These are phyloP conservation scores for Crambe crambe DNA, from an alignment of 37 sponge, comb jelly and placozoan genomes.

Conservation along the genomic window DNA sequence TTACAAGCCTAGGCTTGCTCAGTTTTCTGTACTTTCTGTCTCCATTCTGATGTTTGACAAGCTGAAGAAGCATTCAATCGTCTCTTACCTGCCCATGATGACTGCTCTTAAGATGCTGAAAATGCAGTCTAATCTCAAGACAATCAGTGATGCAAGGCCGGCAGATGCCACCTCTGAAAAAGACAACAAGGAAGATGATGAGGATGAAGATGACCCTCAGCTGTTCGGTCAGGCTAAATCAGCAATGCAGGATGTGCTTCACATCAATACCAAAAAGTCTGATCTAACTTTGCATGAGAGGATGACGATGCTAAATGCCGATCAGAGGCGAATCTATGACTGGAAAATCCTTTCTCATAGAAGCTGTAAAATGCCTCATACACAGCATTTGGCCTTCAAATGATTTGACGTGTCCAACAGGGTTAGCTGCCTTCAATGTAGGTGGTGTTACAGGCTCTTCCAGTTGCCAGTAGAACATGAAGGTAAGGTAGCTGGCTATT, in stretches of 20 bases:
- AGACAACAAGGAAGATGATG: too few relatives aligned
- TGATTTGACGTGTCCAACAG: too few relatives aligned
- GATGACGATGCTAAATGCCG: conserved; percentile 50
- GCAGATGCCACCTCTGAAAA: conserved; percentile 25
- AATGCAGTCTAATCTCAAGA: background rate
- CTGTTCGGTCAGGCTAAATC: conserved; percentile 48
- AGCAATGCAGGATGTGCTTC: conserved; percentile 33
- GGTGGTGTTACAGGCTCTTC: conserved; percentile 20
- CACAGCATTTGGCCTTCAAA: conserved; percentile 30
- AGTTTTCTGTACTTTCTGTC: too few relatives aligned
- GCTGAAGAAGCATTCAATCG: conserved; percentile 45
- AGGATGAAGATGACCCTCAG: too few relatives aligned
- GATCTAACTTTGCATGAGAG: background rate
- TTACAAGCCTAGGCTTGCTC: too few relatives aligned
- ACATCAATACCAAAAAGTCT: background rate
- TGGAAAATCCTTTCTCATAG: background rate
- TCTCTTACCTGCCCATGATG: too few relatives aligned
- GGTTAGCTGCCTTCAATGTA: background rate
- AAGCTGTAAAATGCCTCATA: conserved; percentile 24
- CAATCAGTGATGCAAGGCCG: background rate
- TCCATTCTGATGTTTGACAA: too few relatives aligned
- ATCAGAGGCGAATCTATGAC: conserved; percentile 51
- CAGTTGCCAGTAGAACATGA: conserved; percentile 45
- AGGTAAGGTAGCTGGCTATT: too few relatives aligned
- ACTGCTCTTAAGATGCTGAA: conserved; percentile 31